Base-by-base conservation (phyloP, 1,140 invertebrate species). In the Drosophila rhopaloa region DNA sequence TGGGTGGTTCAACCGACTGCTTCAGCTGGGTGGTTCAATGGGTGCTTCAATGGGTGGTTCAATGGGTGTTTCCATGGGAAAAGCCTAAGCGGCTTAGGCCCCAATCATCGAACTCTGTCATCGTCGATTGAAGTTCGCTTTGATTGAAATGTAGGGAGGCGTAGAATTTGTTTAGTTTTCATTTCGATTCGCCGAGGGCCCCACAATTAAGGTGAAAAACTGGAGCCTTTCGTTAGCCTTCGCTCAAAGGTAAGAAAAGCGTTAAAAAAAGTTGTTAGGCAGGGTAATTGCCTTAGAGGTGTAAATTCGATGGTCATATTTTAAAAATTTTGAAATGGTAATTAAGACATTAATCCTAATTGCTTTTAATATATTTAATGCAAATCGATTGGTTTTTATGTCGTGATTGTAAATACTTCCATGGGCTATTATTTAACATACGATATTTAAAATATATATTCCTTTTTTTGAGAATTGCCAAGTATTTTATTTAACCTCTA, bases 131-230 rank as follows among this genome's bases (percentile, higher is more conserved):
- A 37, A 71, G 68, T 58, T 58, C 44, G 53, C 44, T 48, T 72
- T 72, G 66, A 72, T 71, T 71, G 68, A 71, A 57, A 57, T 3
- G n/a, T 44, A 70, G 2, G 6, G 16, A 38, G 37, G 67, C 65
- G 24, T 70, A 53, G 51, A 57, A 70, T 58, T 57, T 71, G 65
- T 71, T 70, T 72, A 72, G 68, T 71, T 72, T 71, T 71, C 44
- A 71, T 48, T 58, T 27, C n/a, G 8, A 48, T 50, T 27, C 29
- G n/a, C 27, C 19, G 24, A 11, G 2, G 9, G 11, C n/a, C 11
- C 14, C 41, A 48, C 50, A 56, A 68, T 48, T 48, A 24, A 37
- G 29, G 11, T 37, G 32, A 10, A 27, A 37, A 59, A 37, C 58
- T 10, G 3, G 55, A 24, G 19, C 16, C 11, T 10, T 13, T 47